Conservation (phyloP, 2,113 vertebrate genomes). For the Pygathrix nemaeus region DNA sequence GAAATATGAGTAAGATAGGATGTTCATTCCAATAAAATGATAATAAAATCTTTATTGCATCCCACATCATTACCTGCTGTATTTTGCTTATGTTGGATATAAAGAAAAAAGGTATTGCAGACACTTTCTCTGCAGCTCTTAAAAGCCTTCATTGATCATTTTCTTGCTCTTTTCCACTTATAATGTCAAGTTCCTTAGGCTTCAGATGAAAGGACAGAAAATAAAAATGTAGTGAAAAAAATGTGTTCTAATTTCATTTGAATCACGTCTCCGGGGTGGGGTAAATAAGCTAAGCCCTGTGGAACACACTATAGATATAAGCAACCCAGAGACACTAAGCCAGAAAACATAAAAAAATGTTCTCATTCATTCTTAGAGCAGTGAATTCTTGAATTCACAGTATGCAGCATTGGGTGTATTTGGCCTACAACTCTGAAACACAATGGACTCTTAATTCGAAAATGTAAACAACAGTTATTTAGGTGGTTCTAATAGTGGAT, state of each 20-base stretch:
- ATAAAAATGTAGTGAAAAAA: constrained; percentile 51
- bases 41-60: constrained; percentile 72
- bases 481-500: background rate
- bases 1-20: constrained; percentile 64
- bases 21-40: constrained; percentile 68
- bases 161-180: constrained; percentile 39
- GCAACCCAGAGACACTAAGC: background rate
- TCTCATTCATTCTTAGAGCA: background rate
- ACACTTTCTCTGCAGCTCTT: constrained; percentile 50
- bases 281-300: constrained; percentile 41
- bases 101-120: constrained; percentile 61
- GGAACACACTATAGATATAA: background rate
- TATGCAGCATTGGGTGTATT: background rate
- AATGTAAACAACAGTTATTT: background rate
- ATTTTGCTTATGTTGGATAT: constrained; percentile 72
- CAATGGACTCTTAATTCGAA: background rate
- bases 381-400: background rate
- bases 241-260: constrained; percentile 54
- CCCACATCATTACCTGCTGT: constrained; percentile 63
- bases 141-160: constrained; percentile 57
- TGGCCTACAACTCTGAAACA: background rate
- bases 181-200: constrained; percentile 24
- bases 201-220: constrained; percentile 56
- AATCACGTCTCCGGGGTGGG: background rate
- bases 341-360: background rate